Conservation (phyloP, 2,797 vertebrate genomes). For the Danio kyathit region DNA sequence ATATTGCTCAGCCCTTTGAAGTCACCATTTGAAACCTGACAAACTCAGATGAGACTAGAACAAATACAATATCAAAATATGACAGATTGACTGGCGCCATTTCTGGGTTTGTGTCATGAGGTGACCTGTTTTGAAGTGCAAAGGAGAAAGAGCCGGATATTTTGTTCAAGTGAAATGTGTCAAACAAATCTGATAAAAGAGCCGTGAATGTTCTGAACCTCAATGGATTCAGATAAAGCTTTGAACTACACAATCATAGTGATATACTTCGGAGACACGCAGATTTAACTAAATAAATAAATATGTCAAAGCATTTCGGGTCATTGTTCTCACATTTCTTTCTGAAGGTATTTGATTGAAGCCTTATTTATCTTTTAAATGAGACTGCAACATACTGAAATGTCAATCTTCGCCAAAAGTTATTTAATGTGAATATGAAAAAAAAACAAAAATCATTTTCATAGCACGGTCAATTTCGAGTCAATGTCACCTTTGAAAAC, state of each 20-base stretch:
- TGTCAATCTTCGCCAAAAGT: background rate
- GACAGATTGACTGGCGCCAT: constrained; percentile 3
- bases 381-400: background rate
- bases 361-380: background rate
- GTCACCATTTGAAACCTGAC: background rate
- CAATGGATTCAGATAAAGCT: constrained; percentile 1
- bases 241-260: constrained; percentile 6
- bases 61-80: constrained; percentile 5
- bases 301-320: background rate
- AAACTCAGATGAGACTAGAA: background rate
- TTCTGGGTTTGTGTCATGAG: constrained; percentile 11
- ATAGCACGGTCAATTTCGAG: background rate
- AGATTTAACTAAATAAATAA: background rate
- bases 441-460: background rate
- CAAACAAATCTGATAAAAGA: constrained; percentile 21
- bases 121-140: constrained; percentile 19
- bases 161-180: constrained; percentile 21
- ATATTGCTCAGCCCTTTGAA: background rate
- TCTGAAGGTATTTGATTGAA: background rate
- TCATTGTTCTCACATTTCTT: background rate
- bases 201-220: background rate
- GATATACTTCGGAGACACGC: background rate
- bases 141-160: background rate
- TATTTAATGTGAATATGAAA: background rate
- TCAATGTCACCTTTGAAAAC: no score